These are phyloP conservation scores for Resseliella maxima DNA, from an alignment of 2,888 invertebrate species.

Conservation along the genomic window DNA sequence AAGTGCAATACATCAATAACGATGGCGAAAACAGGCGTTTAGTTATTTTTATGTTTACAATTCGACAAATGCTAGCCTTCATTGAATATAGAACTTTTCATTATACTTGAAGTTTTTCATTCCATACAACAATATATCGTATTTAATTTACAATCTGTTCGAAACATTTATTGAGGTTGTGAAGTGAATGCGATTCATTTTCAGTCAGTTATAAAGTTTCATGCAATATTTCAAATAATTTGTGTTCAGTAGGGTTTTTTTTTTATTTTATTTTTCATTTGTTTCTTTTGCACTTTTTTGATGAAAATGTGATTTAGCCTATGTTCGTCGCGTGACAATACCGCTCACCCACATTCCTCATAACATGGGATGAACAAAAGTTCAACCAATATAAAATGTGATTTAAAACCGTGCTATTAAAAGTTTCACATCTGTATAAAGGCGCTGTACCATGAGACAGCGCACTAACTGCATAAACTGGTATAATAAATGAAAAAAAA, in stretches of 20 bases:
- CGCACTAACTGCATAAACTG: background rate
- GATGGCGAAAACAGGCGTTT: no score
- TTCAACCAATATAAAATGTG: background rate
- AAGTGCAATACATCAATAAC: no score
- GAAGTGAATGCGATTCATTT: background rate
- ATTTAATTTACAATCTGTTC: no score
- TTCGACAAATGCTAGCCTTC: no score
- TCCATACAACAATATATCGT: no score
- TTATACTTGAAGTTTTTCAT: no score
- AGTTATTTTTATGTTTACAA: no score
- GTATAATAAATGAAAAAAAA: background rate
- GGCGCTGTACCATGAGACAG: background rate
- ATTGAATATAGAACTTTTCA: no score
- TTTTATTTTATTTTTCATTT: background rate
- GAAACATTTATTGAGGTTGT: background rate
- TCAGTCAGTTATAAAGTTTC: background rate
- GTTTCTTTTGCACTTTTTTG: background rate
- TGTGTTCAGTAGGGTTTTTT: background rate
- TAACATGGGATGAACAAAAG: background rate
- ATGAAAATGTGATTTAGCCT: no score
- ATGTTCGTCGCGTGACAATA: no score
- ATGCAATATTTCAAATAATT: background rate
- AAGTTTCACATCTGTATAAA: background rate
- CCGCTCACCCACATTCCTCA: background rate
- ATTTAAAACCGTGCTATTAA: slow-evolving; percentile 9